These are phyloP conservation scores for Solenopsis invicta DNA, from an alignment of 1,140 invertebrate genomes.

Conservation along the genomic window DNA sequence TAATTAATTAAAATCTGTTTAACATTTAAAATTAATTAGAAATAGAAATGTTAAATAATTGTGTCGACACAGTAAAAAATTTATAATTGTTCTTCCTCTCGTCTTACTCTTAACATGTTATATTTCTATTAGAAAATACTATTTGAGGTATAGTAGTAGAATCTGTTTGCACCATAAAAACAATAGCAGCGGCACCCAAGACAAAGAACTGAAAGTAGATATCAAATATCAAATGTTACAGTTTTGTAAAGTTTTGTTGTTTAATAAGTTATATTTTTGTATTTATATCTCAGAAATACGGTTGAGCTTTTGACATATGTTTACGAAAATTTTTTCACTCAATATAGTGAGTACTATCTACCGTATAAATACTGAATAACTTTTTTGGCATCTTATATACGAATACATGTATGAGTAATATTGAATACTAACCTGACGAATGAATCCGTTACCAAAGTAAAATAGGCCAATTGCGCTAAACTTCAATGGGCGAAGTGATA, in stretches of 20 bases:
- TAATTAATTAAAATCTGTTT: not conserved
- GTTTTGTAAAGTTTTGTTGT: too few species aligned
- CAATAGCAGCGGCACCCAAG: not conserved
- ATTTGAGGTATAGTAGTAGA: not conserved
- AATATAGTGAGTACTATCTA: too few species aligned
- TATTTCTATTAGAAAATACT: not conserved
- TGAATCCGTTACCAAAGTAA: not conserved
- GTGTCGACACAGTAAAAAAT: too few species aligned
- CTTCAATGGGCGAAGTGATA: constrained; percentile 4
- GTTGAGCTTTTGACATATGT: too few species aligned
- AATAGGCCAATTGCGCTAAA: constrained; percentile 25
- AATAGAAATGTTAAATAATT: not conserved
- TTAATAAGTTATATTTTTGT: too few species aligned
- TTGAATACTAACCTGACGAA: too few species aligned
- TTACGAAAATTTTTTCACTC: too few species aligned
- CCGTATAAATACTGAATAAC: too few species aligned
- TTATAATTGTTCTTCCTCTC: not conserved
- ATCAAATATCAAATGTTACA: not conserved
- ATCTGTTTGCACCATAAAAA: constrained; percentile 40
- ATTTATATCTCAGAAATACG: too few species aligned
- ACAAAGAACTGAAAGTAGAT: constrained; percentile 44
- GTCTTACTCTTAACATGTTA: not conserved
- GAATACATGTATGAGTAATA: too few species aligned
- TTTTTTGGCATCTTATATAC: too few species aligned
- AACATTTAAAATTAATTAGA: not conserved